Evolutionary conservation across 2,888 invertebrate genomes (phyloP).

Genomic region (Halictus ligatus): DNA sequence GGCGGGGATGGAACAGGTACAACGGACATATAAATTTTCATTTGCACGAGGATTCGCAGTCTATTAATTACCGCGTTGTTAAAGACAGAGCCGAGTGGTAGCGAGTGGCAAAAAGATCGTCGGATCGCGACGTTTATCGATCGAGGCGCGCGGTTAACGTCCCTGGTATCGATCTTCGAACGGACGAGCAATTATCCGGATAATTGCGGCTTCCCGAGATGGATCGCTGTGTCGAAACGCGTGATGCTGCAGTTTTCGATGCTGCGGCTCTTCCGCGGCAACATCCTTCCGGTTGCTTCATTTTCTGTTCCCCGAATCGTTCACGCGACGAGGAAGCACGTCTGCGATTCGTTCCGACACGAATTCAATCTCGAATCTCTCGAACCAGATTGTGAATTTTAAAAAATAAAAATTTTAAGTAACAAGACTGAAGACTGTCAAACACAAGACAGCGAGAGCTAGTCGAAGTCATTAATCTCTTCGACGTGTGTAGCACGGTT

Average conservation of each 20-base stretch:
- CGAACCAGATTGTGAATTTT: no score
- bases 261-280: background rate
- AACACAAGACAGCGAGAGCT: no score
- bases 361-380: background rate
- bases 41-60: slow-evolving; percentile 2
- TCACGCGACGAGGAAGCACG: background rate
- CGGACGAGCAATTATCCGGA: slow-evolving; percentile 45
- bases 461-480: background rate
- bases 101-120: slow-evolving; percentile 20
- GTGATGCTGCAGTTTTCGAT: slow-evolving; percentile 44
- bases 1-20: background rate
- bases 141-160: slow-evolving; percentile 16
- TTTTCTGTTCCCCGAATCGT: background rate
- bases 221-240: slow-evolving; percentile 48
- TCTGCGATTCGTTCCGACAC: background rate
- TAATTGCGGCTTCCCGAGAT: slow-evolving; percentile 31
- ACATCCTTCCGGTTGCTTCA: background rate
- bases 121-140: slow-evolving; percentile 43
- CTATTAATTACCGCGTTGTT: background rate
- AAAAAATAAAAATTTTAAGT: no score
- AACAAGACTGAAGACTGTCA: no score
- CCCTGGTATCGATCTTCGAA: slow-evolving; percentile 39
- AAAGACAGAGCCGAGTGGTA: slow-evolving; percentile 1
- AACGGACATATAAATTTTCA: background rate
- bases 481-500: no score